Evolutionary conservation across 2,113 vertebrate genomes (phyloP).

Genomic region (Xiphias gladius): DNA sequence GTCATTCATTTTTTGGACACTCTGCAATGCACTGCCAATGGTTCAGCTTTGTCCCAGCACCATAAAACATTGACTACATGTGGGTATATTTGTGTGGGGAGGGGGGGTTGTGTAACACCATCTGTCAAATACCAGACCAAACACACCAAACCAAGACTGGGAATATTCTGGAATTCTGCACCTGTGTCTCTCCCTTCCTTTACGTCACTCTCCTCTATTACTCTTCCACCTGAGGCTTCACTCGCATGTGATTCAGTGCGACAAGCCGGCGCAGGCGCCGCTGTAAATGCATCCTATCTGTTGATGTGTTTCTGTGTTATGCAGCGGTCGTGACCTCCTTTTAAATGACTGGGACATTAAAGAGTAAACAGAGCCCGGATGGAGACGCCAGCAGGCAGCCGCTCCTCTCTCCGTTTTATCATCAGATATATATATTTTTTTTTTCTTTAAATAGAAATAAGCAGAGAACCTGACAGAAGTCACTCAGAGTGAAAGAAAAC

Average conservation of each 20-base stretch:
- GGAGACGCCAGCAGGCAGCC: constrained; percentile 74
- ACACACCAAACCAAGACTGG: constrained; percentile 42
- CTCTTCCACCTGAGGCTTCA: constrained; percentile 66
- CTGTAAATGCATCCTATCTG: constrained; percentile 68
- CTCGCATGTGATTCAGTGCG: constrained; percentile 47
- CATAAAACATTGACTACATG: constrained; percentile 29
- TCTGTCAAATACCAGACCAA: constrained; percentile 55
- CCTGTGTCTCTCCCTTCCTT: constrained; percentile 40
- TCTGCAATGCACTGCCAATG: not conserved
- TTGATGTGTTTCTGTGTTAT: constrained; percentile 56
- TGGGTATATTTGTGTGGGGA: constrained; percentile 1
- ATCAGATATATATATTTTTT: constrained; percentile 3
- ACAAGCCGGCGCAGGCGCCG: constrained; percentile 59
- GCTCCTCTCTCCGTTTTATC: constrained; percentile 68
- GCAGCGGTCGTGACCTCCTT: constrained; percentile 70
- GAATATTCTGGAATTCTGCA: constrained; percentile 19
- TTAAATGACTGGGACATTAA: constrained; percentile 75
- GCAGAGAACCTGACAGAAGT: constrained; percentile 73
- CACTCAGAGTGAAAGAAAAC: constrained; percentile 57
- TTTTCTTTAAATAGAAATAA: constrained; percentile 68
- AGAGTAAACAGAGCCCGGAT: constrained; percentile 67
- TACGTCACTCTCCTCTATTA: not conserved
- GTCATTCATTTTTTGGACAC: not conserved
- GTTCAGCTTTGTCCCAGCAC: constrained; percentile 1
- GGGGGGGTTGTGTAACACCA: constrained; percentile 5